These are phyloP conservation scores for Calliopum simillimum DNA, from an alignment of 2,888 invertebrate genomes.

Conservation along the genomic window DNA sequence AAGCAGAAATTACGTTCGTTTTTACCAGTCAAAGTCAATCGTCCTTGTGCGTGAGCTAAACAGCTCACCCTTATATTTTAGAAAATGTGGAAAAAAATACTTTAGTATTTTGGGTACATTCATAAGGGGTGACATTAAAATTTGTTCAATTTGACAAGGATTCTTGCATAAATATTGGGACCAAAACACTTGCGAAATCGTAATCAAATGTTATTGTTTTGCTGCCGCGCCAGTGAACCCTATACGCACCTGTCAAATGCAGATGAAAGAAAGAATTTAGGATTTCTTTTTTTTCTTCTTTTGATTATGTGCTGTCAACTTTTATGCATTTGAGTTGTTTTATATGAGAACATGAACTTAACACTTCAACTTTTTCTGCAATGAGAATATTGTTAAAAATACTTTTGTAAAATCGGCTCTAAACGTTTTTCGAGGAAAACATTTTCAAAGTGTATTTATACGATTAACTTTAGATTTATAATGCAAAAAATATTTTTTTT, in stretches of 20 bases:
- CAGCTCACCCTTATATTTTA: too few relatives aligned
- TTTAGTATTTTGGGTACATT: background rate
- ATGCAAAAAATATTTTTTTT: too few relatives aligned
- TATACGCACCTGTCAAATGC: conserved; percentile 15
- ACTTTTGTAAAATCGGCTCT: too few relatives aligned
- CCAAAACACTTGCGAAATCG: conserved; percentile 4
- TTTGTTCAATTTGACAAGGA: background rate
- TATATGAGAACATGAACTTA: too few relatives aligned
- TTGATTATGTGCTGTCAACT: conserved; percentile 19
- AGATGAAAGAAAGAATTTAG: background rate
- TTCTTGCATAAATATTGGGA: background rate
- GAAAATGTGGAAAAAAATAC: too few relatives aligned
- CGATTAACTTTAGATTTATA: too few relatives aligned
- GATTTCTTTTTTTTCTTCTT: background rate
- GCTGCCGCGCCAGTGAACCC: conserved; percentile 15
- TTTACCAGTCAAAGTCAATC: background rate
- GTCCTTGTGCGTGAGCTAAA: background rate
- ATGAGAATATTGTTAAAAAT: too few relatives aligned
- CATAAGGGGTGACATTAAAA: background rate
- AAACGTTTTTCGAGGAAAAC: too few relatives aligned
- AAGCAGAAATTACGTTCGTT: background rate
- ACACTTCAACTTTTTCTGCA: too few relatives aligned
- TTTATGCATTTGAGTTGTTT: background rate
- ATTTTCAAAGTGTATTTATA: too few relatives aligned
- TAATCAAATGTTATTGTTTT: background rate